Base-by-base conservation (phyloP, 2,797 vertebrate species). In the Australoheros facetus region DNA sequence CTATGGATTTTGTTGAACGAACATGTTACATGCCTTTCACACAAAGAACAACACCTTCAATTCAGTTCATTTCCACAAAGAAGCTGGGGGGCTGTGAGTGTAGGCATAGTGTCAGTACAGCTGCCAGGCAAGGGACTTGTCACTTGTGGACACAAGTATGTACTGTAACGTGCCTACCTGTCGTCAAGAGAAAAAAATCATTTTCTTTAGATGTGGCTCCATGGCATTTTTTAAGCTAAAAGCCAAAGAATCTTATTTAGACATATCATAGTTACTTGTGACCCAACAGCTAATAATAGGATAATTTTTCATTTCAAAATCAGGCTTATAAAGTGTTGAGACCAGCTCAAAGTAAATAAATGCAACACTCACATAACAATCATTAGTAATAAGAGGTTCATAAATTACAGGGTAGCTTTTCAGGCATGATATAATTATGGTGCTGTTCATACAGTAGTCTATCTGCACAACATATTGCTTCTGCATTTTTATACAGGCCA, bases 31-130 rank as follows among this genome's bases (percentile, higher is more conserved):
- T 28, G 42, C 19, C 48, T 48, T 48, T 66, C 42, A 66, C 42
- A 66, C 16, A 2, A 45, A 66, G 5, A 66, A 23, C 17, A 66
- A 66, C 39, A 45, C 39, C 62, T 48, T 23, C 23, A 66, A 48
- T 66, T 66, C 42, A 48, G 6, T 66, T 48, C 28, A 48, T 19
- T 66, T 66, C 12, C 62, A 48, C 48, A 28, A 28, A 66, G 62
- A 66, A 66, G 42, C 42, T 42, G 48, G 16, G 42, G 9, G 62
- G 3, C 42, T 64, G 48, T 7, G 14, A 28, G 39, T 45, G 60
- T 16, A 45, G 39, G 11, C 14, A 48, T 16, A 17, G 62, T 48
- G 42, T 48, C 62, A 4, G 14, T 64, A 48, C 23, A 6, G 23
- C 42, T 48, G 45, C 23, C 26, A 5, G 39, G 16, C 39, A 48